phyloP scores from a whole-genome alignment of 1,140 invertebrate species.

The Drosophila triauraria region DNA sequence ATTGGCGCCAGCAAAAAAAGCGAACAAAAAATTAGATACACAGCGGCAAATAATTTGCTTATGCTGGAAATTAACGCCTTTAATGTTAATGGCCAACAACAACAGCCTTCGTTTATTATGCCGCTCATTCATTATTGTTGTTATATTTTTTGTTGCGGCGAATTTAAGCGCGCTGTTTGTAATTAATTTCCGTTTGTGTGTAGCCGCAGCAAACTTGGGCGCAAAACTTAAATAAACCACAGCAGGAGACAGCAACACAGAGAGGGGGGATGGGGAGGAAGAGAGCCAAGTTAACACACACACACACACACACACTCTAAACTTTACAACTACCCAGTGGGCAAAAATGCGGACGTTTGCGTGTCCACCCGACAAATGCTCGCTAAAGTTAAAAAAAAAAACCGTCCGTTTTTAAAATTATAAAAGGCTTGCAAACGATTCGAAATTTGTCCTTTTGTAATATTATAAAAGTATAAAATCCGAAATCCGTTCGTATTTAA shows the following conservation, averaged over 20 bases:
- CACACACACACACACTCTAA: background rate
- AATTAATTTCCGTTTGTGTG: slow-evolving; percentile 83
- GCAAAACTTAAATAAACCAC: slow-evolving; percentile 72
- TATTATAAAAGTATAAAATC: too few relatives aligned
- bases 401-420: too few relatives aligned
- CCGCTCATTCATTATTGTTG: slow-evolving; percentile 69
- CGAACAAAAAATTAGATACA: slow-evolving; percentile 20
- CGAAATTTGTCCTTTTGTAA: too few relatives aligned
- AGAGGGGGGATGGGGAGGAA: background rate
- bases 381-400: too few relatives aligned
- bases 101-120: slow-evolving; percentile 74
- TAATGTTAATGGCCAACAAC: slow-evolving; percentile 59
- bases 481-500: too few relatives aligned
- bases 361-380: too few relatives aligned
- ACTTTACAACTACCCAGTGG: background rate
- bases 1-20: slow-evolving; percentile 57
- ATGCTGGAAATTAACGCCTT: slow-evolving; percentile 67
- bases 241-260: slow-evolving; percentile 47
- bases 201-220: slow-evolving; percentile 72
- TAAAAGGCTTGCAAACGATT: too few relatives aligned
- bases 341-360: too few relatives aligned
- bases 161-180: slow-evolving; percentile 76
- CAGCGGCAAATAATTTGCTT: slow-evolving; percentile 58
- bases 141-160: slow-evolving; percentile 48
- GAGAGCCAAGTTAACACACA: slow-evolving; percentile 31